Percentiles rank a stretch among this genome's conserved stretches.
These are phyloP conservation scores for Parus major DNA, from an alignment of 2,113 vertebrate species.

Conservation along the genomic window DNA sequence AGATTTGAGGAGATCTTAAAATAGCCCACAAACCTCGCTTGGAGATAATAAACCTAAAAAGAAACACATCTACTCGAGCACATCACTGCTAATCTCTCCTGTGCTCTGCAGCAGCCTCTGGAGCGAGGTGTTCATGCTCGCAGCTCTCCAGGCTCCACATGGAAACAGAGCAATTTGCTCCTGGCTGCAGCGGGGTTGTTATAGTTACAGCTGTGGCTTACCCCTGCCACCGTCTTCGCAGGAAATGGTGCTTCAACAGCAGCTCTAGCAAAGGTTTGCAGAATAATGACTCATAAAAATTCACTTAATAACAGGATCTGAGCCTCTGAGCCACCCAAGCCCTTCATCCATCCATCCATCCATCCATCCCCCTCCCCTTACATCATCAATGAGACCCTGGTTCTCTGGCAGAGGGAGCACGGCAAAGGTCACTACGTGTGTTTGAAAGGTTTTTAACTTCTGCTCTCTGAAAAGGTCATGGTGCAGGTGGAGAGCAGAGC, in stretches of 20 bases:
- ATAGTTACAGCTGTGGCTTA: conserved; percentile 69
- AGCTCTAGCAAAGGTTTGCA: background rate
- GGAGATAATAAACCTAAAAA: background rate
- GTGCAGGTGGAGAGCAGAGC: background rate
- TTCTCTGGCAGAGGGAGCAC: background rate
- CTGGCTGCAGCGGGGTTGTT: conserved; percentile 27
- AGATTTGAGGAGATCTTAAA: background rate
- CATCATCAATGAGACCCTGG: background rate
- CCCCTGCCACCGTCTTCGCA: conserved; percentile 31
- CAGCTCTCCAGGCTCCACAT: background rate
- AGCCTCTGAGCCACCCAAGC: background rate
- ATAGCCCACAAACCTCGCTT: background rate
- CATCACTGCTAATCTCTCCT: background rate
- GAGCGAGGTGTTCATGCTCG: background rate
- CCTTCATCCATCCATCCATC: background rate
- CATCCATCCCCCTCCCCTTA: background rate
- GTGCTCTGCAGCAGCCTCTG: background rate
- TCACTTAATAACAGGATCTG: background rate
- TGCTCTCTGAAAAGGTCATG: background rate
- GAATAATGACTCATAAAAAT: background rate
- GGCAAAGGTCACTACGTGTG: background rate
- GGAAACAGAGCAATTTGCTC: conserved; percentile 7
- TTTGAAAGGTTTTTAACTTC: background rate
- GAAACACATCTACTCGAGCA: background rate
- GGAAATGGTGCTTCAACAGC: background rate